Evolutionary conservation across 2,797 vertebrate species (phyloP).

Genomic region (Hipposideros larvatus): DNA sequence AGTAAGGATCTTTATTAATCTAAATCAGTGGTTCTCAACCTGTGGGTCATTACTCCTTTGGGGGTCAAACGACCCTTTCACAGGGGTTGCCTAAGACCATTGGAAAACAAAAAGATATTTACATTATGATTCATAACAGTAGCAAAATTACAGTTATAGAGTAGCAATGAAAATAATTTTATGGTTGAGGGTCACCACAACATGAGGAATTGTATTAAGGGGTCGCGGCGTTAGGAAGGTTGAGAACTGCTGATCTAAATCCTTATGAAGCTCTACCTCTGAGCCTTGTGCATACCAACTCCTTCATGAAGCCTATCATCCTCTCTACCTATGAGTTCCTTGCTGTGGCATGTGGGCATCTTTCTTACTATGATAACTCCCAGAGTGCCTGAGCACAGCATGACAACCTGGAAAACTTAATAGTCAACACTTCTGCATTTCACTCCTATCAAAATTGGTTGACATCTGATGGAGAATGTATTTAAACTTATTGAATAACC

Average conservation of each 20-base stretch:
- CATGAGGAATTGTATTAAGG: too few relatives aligned
- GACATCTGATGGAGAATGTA: neutral
- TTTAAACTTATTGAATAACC: neutral
- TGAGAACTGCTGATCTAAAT: too few relatives aligned
- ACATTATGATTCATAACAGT: too few relatives aligned
- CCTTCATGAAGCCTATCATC: accelerated
- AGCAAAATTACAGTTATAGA: too few relatives aligned
- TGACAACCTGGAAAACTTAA: neutral
- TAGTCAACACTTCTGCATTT: neutral
- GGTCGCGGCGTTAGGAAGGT: too few relatives aligned
- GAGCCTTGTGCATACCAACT: neutral
- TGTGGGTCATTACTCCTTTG: too few relatives aligned
- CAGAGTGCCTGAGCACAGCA: neutral
- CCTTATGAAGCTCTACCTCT: neutral
- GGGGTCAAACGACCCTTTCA: too few relatives aligned
- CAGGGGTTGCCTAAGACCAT: too few relatives aligned
- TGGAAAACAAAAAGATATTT: too few relatives aligned
- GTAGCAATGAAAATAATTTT: too few relatives aligned
- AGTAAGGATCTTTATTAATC: neutral
- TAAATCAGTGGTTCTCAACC: neutral
- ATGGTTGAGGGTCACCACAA: too few relatives aligned
- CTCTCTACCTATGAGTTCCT: neutral
- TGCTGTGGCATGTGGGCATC: neutral
- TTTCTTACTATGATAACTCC: neutral
- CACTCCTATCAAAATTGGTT: neutral